Base-by-base conservation (phyloP, 2,888 invertebrate species). In the Agonum fuliginosum region DNA sequence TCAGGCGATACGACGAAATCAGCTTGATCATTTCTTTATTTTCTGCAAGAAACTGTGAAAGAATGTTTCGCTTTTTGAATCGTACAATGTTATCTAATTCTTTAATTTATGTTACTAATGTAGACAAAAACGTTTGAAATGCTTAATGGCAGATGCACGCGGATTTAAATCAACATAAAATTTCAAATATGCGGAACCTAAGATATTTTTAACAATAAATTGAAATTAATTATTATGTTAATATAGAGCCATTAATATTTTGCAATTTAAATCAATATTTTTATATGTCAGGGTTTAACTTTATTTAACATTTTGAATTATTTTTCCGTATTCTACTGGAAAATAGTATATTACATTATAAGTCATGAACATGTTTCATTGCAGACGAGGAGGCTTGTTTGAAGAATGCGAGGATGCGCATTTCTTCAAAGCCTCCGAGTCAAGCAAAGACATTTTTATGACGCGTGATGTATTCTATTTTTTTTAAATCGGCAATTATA, bases 231-330 rank as follows among this genome's bases (percentile, higher is more conserved):
- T 54, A 24, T 12, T 54, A 24, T 10, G 24, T 20, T 54, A n/a
- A 54, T n/a, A n/a, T n/a, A n/a, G n/a, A n/a, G n/a, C n/a, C n/a
- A 12, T 19, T 48, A 54, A n/a, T 54, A 54, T 10, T 54, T 54
- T 12, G n/a, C 54, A 54, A 24, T 20, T 24, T 51, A 3, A 22
- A 22, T 10, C 1, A 24, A 5, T 2, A 54, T 1, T 12, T 8
- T 20, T 22, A 54, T 54, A 54, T 54, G 24, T 54, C 54, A 54
- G 12, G 20, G 54, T 22, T 54, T 54, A 24, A 12, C 3, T 24
- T 54, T 54, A n/a, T 3, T 14, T 43, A 43, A 43, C 12, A 43
- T 2, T 43, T n/a, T n/a, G n/a, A n/a, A n/a, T n/a, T n/a, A n/a
- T n/a, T n/a, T n/a, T n/a, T n/a, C n/a, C n/a, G n/a, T n/a, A n/a